Evolutionary conservation across 1,140 invertebrate species (phyloP).

Genomic region (Dryas iulia): DNA sequence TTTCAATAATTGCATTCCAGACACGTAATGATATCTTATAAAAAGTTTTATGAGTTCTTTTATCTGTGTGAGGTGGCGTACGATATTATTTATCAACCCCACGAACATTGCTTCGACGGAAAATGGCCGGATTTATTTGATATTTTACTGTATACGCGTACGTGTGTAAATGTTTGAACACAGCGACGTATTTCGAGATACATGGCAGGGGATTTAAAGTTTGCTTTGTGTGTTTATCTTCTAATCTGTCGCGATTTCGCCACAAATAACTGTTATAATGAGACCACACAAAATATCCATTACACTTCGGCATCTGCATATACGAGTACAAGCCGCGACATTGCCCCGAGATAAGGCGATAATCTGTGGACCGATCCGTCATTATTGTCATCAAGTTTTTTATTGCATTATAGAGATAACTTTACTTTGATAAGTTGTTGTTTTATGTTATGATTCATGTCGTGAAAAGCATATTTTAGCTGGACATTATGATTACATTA

Average conservation of each 20-base stretch:
- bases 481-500: too few relatives aligned
- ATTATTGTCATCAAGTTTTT: constrained; percentile 5
- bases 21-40: constrained; percentile 50
- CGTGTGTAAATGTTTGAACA: constrained; percentile 45
- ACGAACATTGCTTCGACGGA: constrained; percentile 18
- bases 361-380: constrained; percentile 1
- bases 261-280: neutral
- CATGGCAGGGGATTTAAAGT: constrained; percentile 28
- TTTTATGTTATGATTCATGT: neutral
- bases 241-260: constrained; percentile 13
- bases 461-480: neutral
- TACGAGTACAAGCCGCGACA: neutral
- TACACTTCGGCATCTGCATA: constrained; percentile 1
- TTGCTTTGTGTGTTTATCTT: constrained; percentile 14
- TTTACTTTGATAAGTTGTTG: neutral
- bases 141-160: constrained; percentile 36
- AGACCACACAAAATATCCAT: constrained; percentile 8
- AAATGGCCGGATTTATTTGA: constrained; percentile 37
- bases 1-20: constrained; percentile 63
- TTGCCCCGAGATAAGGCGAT: neutral
- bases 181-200: constrained; percentile 31
- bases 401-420: neutral
- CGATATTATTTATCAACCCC: constrained; percentile 34
- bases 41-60: constrained; percentile 43
- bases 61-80: constrained; percentile 30